phyloP scores from a whole-genome alignment of 1,140 invertebrate species.

The Tetramorium alpestre region DNA sequence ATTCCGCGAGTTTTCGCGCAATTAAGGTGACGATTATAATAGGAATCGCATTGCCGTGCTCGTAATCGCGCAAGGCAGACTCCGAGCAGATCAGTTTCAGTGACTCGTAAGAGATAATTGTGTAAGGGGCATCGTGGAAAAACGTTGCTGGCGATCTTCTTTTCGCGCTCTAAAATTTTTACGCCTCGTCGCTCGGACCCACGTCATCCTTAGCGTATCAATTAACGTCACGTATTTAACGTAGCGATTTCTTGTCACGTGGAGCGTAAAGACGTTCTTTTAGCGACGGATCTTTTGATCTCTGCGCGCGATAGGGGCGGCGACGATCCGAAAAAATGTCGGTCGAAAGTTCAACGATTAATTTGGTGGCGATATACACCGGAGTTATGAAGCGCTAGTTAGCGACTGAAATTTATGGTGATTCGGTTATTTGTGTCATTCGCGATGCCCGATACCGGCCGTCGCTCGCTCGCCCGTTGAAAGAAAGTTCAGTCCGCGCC shows the following conservation, averaged over 20 bases:
- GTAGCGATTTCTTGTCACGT: not conserved
- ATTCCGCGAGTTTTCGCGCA: conserved; percentile 33
- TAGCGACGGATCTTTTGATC: not conserved
- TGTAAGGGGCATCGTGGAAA: not conserved
- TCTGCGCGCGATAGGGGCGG: not conserved
- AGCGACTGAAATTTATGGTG: conserved; percentile 42
- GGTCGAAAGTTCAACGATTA: conserved; percentile 25
- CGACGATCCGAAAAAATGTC: conserved; percentile 4
- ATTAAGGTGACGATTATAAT: conserved; percentile 33
- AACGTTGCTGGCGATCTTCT: not conserved
- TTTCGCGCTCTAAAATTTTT: not conserved
- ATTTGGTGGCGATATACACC: not conserved
- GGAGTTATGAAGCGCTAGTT: conserved; percentile 2
- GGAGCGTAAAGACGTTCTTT: not conserved
- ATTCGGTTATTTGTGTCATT: conserved; percentile 48
- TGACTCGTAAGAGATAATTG: not conserved
- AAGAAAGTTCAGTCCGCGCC: conserved; percentile 29
- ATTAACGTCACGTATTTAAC: not conserved
- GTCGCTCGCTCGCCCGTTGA: not conserved
- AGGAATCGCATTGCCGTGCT: not conserved
- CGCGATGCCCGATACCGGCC: conserved; percentile 19
- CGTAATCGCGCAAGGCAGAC: not conserved
- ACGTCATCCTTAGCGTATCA: not conserved
- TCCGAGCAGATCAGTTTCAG: not conserved
- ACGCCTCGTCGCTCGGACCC: not conserved